Base-by-base conservation (phyloP, 2,888 invertebrate species). In the Trachelus tabidus region DNA sequence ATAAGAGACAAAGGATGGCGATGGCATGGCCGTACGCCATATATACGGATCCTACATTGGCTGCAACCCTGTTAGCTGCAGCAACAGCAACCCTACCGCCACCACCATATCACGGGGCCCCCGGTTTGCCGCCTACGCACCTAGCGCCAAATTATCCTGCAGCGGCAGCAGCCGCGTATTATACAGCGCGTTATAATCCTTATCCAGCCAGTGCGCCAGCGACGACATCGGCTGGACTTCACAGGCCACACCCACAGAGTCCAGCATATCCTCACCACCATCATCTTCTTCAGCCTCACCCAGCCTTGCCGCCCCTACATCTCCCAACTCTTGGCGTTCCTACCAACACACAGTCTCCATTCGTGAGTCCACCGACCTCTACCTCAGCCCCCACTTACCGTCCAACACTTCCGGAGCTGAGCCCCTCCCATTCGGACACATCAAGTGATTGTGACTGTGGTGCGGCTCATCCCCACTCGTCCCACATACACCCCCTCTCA, bases 11-110 rank as follows among this genome's bases (percentile, higher is more conserved):
- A 90, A 94, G 98, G 30, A 96, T 98, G 91, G 97, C 98, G 0
- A 95, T 98, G 85, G 96, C 97, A 0, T 99, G 99, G 98, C 98
- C 98, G 0, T 98, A 98, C 92, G 97, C 97, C 0, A 97, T 98
- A 78, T 98, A 98, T 92, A 96, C 97, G 37, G 98, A 99, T 88
- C 98, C 98, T 0, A 96, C 97, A 0, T 95, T 99, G 87, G 98
- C 98, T 9, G 98, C 98, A 3, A 96, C 98, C 68, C 94, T 98
- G 12, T 94, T 98, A 1, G 98, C 98, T 89, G 96, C 96, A 11
- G 95, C 95, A 4, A 94, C 95, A 12, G 95, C 95, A 12, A 94
- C 94, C 75, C 92, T 95, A 78, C 94, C 95, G 6, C 88, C 86
- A 0, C 84, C 88, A 0, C 85, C 90, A 31, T 87, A 88, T 76